Evolutionary conservation across 35 echinoderm and acorn worm genomes (phyloP), one percentile per base, ranked within the genome.

Genomic region (Amphiura filiformis): DNA sequence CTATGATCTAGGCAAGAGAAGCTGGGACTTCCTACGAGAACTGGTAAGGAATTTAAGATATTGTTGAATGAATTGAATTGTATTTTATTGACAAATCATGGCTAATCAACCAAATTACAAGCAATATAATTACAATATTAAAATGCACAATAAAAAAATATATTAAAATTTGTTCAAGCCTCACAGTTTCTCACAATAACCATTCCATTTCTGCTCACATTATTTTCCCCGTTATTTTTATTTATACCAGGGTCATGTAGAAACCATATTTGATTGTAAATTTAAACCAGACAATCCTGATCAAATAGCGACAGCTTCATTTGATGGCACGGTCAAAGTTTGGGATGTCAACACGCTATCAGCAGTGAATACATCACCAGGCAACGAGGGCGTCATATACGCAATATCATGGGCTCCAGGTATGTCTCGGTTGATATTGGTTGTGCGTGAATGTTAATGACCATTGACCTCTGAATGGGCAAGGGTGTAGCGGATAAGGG

Each of bases 181-280:
- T n/a, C n/a, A n/a, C n/a, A n/a, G n/a, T n/a, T n/a, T n/a, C n/a
- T n/a, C n/a, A n/a, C n/a, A n/a, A n/a, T n/a, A n/a, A n/a, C n/a
- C n/a, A n/a, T n/a, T n/a, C n/a, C n/a, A n/a, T n/a, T n/a, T n/a
- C n/a, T n/a, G n/a, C n/a, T n/a, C n/a, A n/a, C n/a, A n/a, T n/a
- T n/a, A n/a, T n/a, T n/a, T n/a, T n/a, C n/a, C n/a, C n/a, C n/a
- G 41, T 70, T 26, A 70, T 70, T 32, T 1, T 33, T 34, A 12
- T 78, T 52, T 37, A 23, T 65, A 28, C 12, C 34, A 98, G 96
- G 96, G 96, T 36, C 96, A 94, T 65, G 86, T 99, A 35, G 96
- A 99, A 41, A 98, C 96, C 0, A 99, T 99, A 14, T 99, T 99
- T 91, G 96, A 99, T 65, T 99, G 96, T 82, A 94, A 99, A 61